Percentiles rank a stretch among this genome's conserved stretches.
phyloP scores from a whole-genome alignment of 2,113 vertebrate species.

The Cololabis saira region DNA sequence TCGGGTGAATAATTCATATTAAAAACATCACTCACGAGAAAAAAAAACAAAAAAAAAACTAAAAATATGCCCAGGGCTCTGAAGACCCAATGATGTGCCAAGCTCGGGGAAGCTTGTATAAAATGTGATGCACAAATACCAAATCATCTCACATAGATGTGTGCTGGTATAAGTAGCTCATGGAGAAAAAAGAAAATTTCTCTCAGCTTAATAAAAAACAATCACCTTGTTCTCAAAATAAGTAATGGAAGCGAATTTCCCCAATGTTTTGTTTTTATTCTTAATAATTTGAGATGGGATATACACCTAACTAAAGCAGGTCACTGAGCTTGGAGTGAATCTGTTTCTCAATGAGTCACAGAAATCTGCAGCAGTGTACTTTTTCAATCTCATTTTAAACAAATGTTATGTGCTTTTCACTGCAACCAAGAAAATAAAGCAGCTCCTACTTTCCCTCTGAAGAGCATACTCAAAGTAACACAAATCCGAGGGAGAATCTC shows the following conservation, averaged over 20 bases:
- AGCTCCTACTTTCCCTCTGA: slow-evolving; percentile 45
- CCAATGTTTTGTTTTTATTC: slow-evolving; percentile 30
- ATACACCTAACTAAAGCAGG: slow-evolving; percentile 44
- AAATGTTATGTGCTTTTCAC: slow-evolving; percentile 53
- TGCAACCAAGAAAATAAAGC: slow-evolving; percentile 47
- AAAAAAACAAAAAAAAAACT: slow-evolving; percentile 49
- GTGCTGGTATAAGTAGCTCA: slow-evolving; percentile 56
- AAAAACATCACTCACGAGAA: slow-evolving; percentile 76
- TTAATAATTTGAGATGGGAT: slow-evolving; percentile 54
- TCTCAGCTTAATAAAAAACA: slow-evolving; percentile 40
- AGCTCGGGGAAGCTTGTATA: slow-evolving; percentile 48
- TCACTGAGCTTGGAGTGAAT: slow-evolving; percentile 56
- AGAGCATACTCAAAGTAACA: slow-evolving; percentile 45
- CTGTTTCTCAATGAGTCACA: slow-evolving; percentile 42
- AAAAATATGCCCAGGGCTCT: slow-evolving; percentile 69
- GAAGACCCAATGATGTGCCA: slow-evolving; percentile 64
- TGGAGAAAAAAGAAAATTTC: slow-evolving; percentile 26
- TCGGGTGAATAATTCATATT: slow-evolving; percentile 82
- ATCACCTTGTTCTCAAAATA: slow-evolving; percentile 33
- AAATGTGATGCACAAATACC: slow-evolving; percentile 49
- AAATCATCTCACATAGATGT: slow-evolving; percentile 53
- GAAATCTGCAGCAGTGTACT: slow-evolving; percentile 49
- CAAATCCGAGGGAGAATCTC: slow-evolving; percentile 52
- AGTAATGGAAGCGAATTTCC: slow-evolving; percentile 28
- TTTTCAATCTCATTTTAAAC: slow-evolving; percentile 60